Base-by-base conservation (phyloP, 2,113 vertebrate species). In the Ophthalmotilapia sp. region DNA sequence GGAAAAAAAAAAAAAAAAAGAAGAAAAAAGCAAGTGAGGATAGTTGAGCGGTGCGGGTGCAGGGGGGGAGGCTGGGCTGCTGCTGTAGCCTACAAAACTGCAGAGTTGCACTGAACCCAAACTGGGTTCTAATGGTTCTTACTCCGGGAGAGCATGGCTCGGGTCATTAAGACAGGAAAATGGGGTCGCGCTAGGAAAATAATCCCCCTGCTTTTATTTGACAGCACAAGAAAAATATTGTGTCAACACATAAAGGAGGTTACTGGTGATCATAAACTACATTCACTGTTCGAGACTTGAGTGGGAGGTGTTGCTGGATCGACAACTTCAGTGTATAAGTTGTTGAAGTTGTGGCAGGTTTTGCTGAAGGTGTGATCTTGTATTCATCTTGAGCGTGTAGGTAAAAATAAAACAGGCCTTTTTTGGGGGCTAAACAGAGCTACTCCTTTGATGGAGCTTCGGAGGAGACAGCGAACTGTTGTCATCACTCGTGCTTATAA, bases 151-250 rank as follows among this genome's bases (percentile, higher is more conserved):
- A 92, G 89, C 87, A 33, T 79, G 65, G 79, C 83, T 89, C 9
- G 90, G 94, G 94, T 96, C 95, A 95, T 91, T 95, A 91, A 87
- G 93, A 92, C 60, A 73, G 94, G 94, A 95, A 94, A 92, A 92
- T 68, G 90, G 90, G 94, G 95, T 96, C 79, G 54, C 33, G 12
- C 91, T 93, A 92, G 49, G 94, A 96, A 91, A 95, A 96, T 94
- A 96, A 95, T 94, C 87, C 51, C 36, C 62, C 31, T 11, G 87
- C 92, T 93, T 96, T 96, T 93, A 95, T 96, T 95, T 95, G 94
- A 95, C 94, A 95, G 93, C 87, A 49, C 84, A 91, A 95, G 93
- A 95, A 95, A 95, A 95, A 96, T 94, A 96, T 92, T 92, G 93
- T 94, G 93, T 94, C 91, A 91, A 94, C 94, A 89, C 92, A 90